These are phyloP conservation scores for Oncorhynchus clarkii DNA, from an alignment of 2,113 vertebrate genomes.

Conservation along the genomic window DNA sequence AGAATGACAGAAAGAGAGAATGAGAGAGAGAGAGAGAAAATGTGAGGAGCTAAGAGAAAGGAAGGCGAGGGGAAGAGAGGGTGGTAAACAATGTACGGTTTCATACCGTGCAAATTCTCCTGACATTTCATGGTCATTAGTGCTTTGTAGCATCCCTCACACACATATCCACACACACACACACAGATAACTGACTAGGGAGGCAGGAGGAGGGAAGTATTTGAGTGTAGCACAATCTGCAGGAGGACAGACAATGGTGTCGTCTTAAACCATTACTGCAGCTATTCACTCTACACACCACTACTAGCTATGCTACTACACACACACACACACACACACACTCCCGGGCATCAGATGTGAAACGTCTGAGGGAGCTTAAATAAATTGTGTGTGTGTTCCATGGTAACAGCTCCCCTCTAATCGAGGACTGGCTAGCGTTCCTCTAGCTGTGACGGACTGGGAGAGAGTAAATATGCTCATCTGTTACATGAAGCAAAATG, in stretches of 20 bases:
- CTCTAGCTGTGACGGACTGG: slow-evolving; percentile 35
- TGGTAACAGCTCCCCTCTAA: slow-evolving; percentile 62
- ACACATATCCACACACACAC: background rate
- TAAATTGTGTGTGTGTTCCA: slow-evolving; percentile 58
- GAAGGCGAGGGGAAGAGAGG: slow-evolving; percentile 13
- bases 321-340: slow-evolving; percentile 3
- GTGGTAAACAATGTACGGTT: slow-evolving; percentile 44
- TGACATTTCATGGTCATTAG: slow-evolving; percentile 49
- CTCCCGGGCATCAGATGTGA: slow-evolving; percentile 27
- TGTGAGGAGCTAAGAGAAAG: slow-evolving; percentile 14
- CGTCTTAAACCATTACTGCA: slow-evolving; percentile 36
- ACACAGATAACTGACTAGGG: slow-evolving; percentile 2
- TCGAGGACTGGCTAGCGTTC: slow-evolving; percentile 49
- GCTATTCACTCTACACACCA: background rate
- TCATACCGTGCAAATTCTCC: slow-evolving; percentile 54
- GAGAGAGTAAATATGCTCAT: slow-evolving; percentile 58
- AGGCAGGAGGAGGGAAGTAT: slow-evolving; percentile 19
- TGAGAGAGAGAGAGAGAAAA: background rate
- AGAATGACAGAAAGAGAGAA: background rate
- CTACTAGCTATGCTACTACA: background rate
- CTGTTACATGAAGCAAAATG: slow-evolving; percentile 62
- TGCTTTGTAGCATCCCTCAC: slow-evolving; percentile 37
- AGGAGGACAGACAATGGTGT: slow-evolving; percentile 43
- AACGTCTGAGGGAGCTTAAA: slow-evolving; percentile 39
- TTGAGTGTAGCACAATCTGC: slow-evolving; percentile 28